A percentile compares a stretch with the other conserved stretches of the same genome.
These are phyloP conservation scores for Quadriops clusia DNA, from an alignment of 2,888 invertebrate species.

Conservation along the genomic window DNA sequence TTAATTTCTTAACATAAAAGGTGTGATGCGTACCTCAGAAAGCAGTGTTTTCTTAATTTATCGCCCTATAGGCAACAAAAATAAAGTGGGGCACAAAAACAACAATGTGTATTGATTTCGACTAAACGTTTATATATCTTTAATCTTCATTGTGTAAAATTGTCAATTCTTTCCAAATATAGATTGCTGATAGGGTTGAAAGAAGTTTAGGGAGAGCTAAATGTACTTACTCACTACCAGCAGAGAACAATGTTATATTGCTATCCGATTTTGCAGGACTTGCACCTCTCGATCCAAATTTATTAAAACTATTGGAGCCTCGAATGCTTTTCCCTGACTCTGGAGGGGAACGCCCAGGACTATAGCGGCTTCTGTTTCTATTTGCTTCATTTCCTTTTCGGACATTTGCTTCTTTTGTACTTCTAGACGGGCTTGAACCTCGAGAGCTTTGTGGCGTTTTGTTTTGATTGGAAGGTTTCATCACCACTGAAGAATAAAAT, in stretches of 20 bases:
- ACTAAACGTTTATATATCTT: no score
- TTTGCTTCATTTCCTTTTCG: conserved; percentile 10
- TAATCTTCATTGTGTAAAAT: no score
- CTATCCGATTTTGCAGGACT: conserved; percentile 1
- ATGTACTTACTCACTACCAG: neutral
- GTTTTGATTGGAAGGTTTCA: conserved; percentile 11
- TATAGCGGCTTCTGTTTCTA: conserved; percentile 10
- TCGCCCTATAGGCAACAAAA: no score
- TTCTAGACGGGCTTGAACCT: conserved; percentile 25
- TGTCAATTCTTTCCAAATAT: neutral
- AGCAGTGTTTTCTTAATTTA: no score
- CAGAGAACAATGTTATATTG: neutral
- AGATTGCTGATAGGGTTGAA: no score
- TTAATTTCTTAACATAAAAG: no score
- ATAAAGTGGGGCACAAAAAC: no score
- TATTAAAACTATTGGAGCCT: no score
- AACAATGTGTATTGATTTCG: no score
- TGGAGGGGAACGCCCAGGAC: neutral
- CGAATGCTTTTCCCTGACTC: conserved; percentile 6
- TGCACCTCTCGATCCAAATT: conserved; percentile 1
- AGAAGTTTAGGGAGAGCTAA: neutral
- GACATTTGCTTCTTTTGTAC: conserved; percentile 11
- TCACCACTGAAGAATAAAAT: no score
- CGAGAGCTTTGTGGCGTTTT: conserved; percentile 26
- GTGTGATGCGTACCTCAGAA: no score